Percentiles rank a stretch among this genome's conserved stretches.
phyloP scores from a whole-genome alignment of 2,888 invertebrate genomes.

The Coremacera marginata region DNA sequence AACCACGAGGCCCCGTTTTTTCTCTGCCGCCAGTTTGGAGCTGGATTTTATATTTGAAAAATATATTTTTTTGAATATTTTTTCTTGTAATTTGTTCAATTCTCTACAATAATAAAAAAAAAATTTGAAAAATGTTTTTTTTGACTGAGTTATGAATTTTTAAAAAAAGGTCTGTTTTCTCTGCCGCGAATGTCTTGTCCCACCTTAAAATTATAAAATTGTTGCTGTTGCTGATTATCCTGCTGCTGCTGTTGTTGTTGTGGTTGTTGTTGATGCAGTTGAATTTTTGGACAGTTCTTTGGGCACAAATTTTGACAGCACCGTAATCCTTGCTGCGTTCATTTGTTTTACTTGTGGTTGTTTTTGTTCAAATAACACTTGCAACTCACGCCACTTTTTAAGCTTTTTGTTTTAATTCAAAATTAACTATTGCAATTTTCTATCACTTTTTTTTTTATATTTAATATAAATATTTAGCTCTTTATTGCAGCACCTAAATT shows the following conservation, averaged over 20 bases:
- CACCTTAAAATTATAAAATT: too few relatives aligned
- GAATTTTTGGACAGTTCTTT: slow-evolving; percentile 23
- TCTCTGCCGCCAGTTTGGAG: too few relatives aligned
- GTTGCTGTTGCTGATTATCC: too few relatives aligned
- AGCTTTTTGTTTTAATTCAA: background rate
- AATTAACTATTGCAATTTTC: background rate
- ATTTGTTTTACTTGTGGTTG: background rate
- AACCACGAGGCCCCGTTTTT: too few relatives aligned
- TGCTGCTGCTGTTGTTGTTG: background rate
- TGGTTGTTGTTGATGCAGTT: background rate
- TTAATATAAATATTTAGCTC: background rate
- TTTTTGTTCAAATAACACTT: background rate
- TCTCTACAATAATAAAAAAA: too few relatives aligned
- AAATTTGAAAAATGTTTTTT: too few relatives aligned
- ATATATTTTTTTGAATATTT: too few relatives aligned
- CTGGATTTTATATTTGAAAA: too few relatives aligned
- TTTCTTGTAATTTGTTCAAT: too few relatives aligned
- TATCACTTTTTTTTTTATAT: background rate
- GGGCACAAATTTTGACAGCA: background rate
- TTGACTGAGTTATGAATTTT: too few relatives aligned
- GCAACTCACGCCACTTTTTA: background rate
- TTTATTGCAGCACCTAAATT: background rate
- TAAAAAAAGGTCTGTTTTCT: too few relatives aligned
- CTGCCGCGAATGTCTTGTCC: too few relatives aligned
- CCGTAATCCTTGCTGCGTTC: slow-evolving; percentile 12